Evolutionary conservation across 1,140 invertebrate genomes (phyloP).

Genomic region (Diuraphis noxia): DNA sequence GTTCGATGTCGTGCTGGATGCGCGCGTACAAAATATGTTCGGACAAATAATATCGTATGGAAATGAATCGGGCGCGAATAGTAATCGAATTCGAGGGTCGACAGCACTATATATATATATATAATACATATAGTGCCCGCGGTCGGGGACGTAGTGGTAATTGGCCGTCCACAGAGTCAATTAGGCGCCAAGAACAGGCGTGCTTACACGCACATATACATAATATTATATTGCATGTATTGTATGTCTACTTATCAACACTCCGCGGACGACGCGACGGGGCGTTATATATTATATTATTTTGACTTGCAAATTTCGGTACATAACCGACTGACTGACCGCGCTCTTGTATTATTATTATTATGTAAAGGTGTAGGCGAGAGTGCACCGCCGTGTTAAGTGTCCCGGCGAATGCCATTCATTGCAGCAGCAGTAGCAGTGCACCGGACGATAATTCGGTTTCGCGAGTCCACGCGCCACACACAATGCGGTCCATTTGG

Average conservation of each 20-base stretch:
- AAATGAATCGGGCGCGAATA: background rate
- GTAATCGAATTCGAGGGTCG: constrained; percentile 2
- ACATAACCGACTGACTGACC: background rate
- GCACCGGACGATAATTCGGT: constrained; percentile 5
- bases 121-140: background rate
- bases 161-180: constrained; percentile 6
- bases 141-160: background rate
- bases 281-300: background rate
- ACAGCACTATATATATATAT: too few relatives aligned
- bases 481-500: constrained; percentile 33
- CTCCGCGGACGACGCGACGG: background rate
- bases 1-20: too few relatives aligned
- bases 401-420: background rate
- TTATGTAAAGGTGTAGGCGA: background rate
- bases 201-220: background rate
- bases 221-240: background rate
- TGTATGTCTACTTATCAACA: background rate
- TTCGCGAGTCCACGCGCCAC: background rate
- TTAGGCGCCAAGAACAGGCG: constrained; percentile 46
- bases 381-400: background rate
- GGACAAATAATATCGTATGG: background rate
- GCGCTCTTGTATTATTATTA: background rate
- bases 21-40: background rate
- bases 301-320: constrained; percentile 47
- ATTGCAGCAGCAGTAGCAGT: background rate